phyloP scores from a whole-genome alignment of 2,113 vertebrate genomes.

The Podarcis cretensis region DNA sequence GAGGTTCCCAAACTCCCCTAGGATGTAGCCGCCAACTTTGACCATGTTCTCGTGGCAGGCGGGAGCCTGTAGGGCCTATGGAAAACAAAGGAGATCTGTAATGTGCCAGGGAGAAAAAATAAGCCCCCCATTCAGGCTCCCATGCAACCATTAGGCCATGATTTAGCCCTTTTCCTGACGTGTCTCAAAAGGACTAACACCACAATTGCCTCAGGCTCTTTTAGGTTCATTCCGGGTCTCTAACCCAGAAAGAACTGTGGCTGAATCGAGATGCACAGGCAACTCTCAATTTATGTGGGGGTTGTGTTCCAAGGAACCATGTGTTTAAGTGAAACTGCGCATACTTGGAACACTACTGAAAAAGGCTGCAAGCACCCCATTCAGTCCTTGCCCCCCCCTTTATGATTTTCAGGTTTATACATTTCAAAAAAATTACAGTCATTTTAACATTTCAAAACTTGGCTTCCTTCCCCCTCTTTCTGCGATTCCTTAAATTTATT shows the following conservation, averaged over 20 bases:
- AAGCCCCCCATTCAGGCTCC: background rate
- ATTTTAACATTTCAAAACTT: too few relatives aligned
- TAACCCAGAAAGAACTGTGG: background rate
- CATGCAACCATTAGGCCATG: background rate
- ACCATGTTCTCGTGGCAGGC: slow-evolving; percentile 97
- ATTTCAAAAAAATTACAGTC: too few relatives aligned
- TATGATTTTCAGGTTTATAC: too few relatives aligned
- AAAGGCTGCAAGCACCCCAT: too few relatives aligned
- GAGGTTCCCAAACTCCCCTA: slow-evolving; percentile 93
- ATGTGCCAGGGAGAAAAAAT: background rate
- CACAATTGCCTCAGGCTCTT: background rate
- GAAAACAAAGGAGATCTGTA: background rate
- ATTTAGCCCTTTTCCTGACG: background rate
- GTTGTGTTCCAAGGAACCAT: too few relatives aligned
- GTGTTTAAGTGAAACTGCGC: too few relatives aligned
- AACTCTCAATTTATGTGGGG: too few relatives aligned
- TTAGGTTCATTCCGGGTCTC: background rate
- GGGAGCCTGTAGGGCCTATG: slow-evolving; percentile 89
- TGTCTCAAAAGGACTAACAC: background rate
- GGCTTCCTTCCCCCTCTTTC: too few relatives aligned
- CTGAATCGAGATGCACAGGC: background rate
- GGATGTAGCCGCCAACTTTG: slow-evolving; percentile 92
- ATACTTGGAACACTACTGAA: too few relatives aligned
- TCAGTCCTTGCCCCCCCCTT: too few relatives aligned
- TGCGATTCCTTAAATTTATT: too few relatives aligned